Evolutionary conservation across 1,140 invertebrate species (phyloP), one percentile per base, ranked within the genome.

Genomic region (Pygmarrhopalites habei): DNA sequence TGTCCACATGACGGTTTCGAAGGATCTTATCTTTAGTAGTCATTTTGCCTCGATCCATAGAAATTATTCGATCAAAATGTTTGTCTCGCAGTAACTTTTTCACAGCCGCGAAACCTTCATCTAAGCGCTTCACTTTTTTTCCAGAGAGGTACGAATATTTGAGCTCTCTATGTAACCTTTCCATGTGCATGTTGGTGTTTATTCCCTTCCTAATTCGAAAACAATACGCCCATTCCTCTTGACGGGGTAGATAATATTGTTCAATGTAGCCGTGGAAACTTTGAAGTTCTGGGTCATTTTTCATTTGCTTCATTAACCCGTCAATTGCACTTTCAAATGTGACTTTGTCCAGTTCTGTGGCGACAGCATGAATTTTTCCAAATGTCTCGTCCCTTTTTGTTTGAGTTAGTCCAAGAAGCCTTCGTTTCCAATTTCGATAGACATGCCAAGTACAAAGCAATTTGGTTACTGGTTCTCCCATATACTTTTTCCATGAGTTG

Each of bases 391-490:
- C 12, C 14, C 19, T 4, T 14, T 19, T 14, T 4, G 5, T 26
- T 21, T 25, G 21, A 26, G 4, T 10, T 5, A 53, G 51, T 28
- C 28, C 28, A 12, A 12, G 14, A 4, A 53, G 28, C 3, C 25
- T 23, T 25, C 28, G 21, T 12, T 53, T 53, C 26, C 51, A 53
- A 28, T 53, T 53, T 12, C 28, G 14, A 12, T 25, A 14, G 14
- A 53, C 51, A 26, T 53, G 51, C 51, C 51, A 53, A 14, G 51
- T 26, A 14, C 51, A 53, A 21, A 53, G 14, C 12, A 53, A 25
- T 19, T 53, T 53, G 17, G 10, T 53, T 25, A 25, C 28, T 12
- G 51, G 4, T 10, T 23, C 12, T 12, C 51, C 21, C 51, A 53
- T 53, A 15, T 12, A 12, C 26, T 53, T 12, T 25, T 53, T 30